Evolutionary conservation across 2,888 invertebrate genomes (phyloP).

Genomic region (Sinopyrophorus schimmeli): DNA sequence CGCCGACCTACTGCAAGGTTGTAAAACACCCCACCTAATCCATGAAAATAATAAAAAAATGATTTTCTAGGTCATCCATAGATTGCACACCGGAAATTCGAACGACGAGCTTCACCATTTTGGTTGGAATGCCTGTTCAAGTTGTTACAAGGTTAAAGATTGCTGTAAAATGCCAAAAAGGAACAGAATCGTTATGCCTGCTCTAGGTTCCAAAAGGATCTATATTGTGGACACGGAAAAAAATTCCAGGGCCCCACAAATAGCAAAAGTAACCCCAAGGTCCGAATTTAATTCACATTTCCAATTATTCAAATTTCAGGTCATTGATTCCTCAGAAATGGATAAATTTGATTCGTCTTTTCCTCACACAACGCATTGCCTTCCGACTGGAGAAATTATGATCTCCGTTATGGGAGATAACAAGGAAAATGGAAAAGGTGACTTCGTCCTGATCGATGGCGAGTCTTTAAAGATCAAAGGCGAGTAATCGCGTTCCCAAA

Average conservation of each 20-base stretch:
- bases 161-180: slow-evolving; percentile 60
- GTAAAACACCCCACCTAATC: not conserved
- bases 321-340: slow-evolving; percentile 80
- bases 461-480: slow-evolving; percentile 77
- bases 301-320: slow-evolving; percentile 54
- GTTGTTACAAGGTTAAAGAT: slow-evolving; percentile 67
- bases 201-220: slow-evolving; percentile 78
- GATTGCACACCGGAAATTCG: slow-evolving; percentile 73
- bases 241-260: slow-evolving; percentile 71
- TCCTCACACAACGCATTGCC: slow-evolving; percentile 93
- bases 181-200: slow-evolving; percentile 81
- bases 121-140: slow-evolving; percentile 97
- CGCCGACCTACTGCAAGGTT: slow-evolving; percentile 83
- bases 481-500: not conserved
- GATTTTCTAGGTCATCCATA: slow-evolving; percentile 76
- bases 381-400: slow-evolving; percentile 91
- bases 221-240: slow-evolving; percentile 81
- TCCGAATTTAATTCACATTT: not conserved
- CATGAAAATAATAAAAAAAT: slow-evolving; percentile 2
- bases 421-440: slow-evolving; percentile 81
- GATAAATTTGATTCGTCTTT: slow-evolving; percentile 76
- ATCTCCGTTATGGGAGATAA: slow-evolving; percentile 92
- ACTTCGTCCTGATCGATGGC: slow-evolving; percentile 86
- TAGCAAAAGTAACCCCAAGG: slow-evolving; percentile 67
- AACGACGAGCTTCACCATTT: slow-evolving; percentile 94